Evolutionary conservation across 2,888 invertebrate genomes (phyloP).

Genomic region (Metacarcinus magister): DNA sequence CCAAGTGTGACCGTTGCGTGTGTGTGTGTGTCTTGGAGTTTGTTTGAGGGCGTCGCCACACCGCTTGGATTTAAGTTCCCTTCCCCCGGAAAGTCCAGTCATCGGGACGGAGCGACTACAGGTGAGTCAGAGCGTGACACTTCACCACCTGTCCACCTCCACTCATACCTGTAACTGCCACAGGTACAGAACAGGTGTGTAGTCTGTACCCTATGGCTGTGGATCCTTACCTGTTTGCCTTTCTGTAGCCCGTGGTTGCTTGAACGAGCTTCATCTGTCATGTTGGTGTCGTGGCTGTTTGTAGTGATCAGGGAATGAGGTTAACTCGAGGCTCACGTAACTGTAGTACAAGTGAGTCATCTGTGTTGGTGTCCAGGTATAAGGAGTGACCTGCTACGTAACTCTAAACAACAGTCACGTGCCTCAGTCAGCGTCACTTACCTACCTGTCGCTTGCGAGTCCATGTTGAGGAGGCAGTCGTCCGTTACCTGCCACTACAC

Average conservation of each 20-base stretch:
- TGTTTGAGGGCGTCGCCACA: conserved; percentile 30
- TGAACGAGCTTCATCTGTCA: background rate
- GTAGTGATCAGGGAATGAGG: conserved; percentile 34
- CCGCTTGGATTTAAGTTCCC: conserved; percentile 46
- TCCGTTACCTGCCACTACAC: background rate
- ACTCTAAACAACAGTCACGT: background rate
- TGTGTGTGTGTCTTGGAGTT: conserved; percentile 40
- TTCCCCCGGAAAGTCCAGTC: conserved; percentile 35
- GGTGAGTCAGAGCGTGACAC: conserved; percentile 51
- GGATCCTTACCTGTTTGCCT: background rate
- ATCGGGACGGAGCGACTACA: conserved; percentile 22
- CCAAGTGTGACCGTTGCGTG: background rate
- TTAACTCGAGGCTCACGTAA: background rate
- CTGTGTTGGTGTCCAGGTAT: background rate
- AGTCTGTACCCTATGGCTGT: background rate
- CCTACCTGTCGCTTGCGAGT: background rate
- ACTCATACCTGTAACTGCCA: background rate
- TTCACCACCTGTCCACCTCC: background rate
- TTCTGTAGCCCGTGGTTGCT: background rate
- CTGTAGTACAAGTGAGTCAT: conserved; percentile 14
- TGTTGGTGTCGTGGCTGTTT: background rate
- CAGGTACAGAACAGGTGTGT: conserved; percentile 37
- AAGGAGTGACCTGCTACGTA: background rate
- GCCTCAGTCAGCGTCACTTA: background rate
- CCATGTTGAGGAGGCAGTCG: background rate